Evolutionary conservation across 2,797 vertebrate genomes (phyloP), one percentile per base, ranked within the genome.

Genomic region (Meriones psammophilus): DNA sequence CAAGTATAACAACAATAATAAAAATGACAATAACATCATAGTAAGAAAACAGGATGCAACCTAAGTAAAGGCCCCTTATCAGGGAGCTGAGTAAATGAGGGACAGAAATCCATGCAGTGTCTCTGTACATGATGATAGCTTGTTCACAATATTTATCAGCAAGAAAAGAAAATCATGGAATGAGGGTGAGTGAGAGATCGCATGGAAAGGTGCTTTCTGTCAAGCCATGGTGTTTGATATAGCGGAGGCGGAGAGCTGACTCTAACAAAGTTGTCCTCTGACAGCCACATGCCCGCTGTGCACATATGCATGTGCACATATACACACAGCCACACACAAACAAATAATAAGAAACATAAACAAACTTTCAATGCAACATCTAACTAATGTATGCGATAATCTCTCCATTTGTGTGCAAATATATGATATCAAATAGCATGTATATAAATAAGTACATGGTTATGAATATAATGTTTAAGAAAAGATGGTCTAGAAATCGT

Each of bases 41-140:
- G n/a, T 30, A 81, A 92, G 24, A 90, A 90, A 94, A 87, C 30
- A 94, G 76, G 33, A 97, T 90, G 20, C 54, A 92, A 77, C n/a
- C 18, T 36, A 81, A 50, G 46, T 8, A 50, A 84, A 94, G 68
- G 42, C 8, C 24, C 24, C 50, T 28, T n/a, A 84, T 56, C 10
- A 60, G 33, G 64, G 28, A 33, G 74, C 69, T 39, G 18, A 69
- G 33, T 89, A 77, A 94, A 77, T 66, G 80, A 66, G 42, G 30
- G 4, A 68, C 24, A 14, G 36, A 88, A 90, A 91, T 17, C 9
- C 1, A 46, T 12, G 17, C 7, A 77, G 39, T 68, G 12, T 26
- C 36, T 83, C 60, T 69, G 5, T 56, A 9, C 69, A 58, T 69
- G 12, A 54, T 69, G 20, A 76, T 17, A 73, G 89, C 13, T 36